Evolutionary conservation across 1,140 invertebrate species (phyloP).

Genomic region (Psix sp.): DNA sequence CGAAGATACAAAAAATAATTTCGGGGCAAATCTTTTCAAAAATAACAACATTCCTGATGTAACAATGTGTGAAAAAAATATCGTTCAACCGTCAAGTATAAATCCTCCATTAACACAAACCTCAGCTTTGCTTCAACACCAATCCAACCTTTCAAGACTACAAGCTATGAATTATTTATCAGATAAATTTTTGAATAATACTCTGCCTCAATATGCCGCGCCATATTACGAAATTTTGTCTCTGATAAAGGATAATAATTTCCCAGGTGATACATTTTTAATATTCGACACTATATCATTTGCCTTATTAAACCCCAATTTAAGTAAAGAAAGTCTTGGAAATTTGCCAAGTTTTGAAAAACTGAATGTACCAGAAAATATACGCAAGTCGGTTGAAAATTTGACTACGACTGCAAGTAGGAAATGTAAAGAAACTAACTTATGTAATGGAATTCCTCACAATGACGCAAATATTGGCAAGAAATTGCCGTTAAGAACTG

Average conservation of each 20-base stretch:
- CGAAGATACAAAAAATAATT: too few relatives aligned
- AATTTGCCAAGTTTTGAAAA: slow-evolving; percentile 44
- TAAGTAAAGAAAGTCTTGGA: slow-evolving; percentile 46
- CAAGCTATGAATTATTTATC: slow-evolving; percentile 6
- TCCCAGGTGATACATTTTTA: slow-evolving; percentile 32
- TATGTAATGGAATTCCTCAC: slow-evolving; percentile 45
- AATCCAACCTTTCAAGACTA: slow-evolving; percentile 10
- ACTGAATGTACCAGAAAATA: slow-evolving; percentile 48
- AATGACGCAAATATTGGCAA: slow-evolving; percentile 58
- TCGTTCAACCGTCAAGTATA: too few relatives aligned
- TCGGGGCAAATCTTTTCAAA: too few relatives aligned
- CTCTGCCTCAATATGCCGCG: slow-evolving; percentile 14
- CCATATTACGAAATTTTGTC: slow-evolving; percentile 23
- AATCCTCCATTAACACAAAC: too few relatives aligned
- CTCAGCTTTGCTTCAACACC: too few relatives aligned
- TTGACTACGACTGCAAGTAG: slow-evolving; percentile 34
- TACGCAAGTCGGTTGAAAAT: slow-evolving; percentile 45
- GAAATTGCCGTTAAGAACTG: slow-evolving; percentile 62
- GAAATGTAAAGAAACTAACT: slow-evolving; percentile 34
- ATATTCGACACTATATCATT: slow-evolving; percentile 43
- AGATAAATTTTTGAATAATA: slow-evolving; percentile 10
- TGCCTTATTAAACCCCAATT: slow-evolving; percentile 33
- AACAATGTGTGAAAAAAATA: too few relatives aligned
- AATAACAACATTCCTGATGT: too few relatives aligned
- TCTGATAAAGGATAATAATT: slow-evolving; percentile 22